phyloP scores from a whole-genome alignment of 2,797 vertebrate genomes.

The Pangasius sanitwongsei region DNA sequence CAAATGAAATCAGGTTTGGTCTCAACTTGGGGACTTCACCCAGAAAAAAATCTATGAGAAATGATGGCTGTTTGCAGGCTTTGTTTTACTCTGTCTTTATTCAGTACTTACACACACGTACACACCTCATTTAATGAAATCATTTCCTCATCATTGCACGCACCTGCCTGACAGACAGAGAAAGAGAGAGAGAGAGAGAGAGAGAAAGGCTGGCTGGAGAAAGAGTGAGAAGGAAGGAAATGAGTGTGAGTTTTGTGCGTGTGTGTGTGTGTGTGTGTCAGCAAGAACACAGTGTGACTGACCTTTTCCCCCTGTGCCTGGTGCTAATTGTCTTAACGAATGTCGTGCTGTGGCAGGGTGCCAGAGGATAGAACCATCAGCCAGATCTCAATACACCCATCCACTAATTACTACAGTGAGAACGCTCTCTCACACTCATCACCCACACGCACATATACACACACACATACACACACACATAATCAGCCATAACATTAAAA shows the following conservation, averaged over 20 bases:
- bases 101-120: constrained; percentile 18
- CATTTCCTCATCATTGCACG: constrained; percentile 57
- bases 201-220: neutral
- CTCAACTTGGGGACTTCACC: neutral
- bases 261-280: constrained; percentile 57
- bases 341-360: constrained; percentile 67
- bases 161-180: constrained; percentile 58
- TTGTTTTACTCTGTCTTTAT: constrained; percentile 27
- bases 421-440: constrained; percentile 5
- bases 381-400: constrained; percentile 26
- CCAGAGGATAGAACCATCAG: constrained; percentile 66
- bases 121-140: constrained; percentile 60
- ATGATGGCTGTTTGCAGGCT: constrained; percentile 25
- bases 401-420: constrained; percentile 52
- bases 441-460: constrained; percentile 5
- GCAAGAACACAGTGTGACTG: constrained; percentile 33
- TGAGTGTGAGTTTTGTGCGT: constrained; percentile 44
- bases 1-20: constrained; percentile 6
- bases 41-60: constrained; percentile 16
- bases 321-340: constrained; percentile 74
- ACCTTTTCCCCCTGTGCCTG: constrained; percentile 61
- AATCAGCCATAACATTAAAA: no score
- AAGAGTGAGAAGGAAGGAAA: constrained; percentile 13
- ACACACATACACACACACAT: neutral
- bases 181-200: neutral